These are phyloP conservation scores for Coregonus sp. DNA, from an alignment of 2,797 vertebrate species.

Conservation along the genomic window DNA sequence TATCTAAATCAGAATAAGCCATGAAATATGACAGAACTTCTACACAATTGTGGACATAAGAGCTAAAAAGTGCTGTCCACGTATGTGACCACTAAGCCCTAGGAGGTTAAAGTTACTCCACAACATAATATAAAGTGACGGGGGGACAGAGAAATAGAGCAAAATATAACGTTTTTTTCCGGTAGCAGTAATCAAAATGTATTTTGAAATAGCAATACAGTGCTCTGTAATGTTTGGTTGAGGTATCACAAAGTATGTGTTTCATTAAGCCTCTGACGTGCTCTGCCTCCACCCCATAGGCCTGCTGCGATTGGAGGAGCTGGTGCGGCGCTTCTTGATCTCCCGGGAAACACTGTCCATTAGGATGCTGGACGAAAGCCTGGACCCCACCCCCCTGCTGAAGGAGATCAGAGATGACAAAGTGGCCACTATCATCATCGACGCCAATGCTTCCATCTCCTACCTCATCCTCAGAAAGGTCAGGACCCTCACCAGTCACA, in stretches of 20 bases:
- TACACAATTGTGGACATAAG: too few species aligned
- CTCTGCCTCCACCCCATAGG: slow-evolving; percentile 71
- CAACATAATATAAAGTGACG: not conserved
- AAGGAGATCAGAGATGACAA: slow-evolving; percentile 96
- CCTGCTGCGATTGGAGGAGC: slow-evolving; percentile 88
- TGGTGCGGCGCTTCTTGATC: slow-evolving; percentile 91
- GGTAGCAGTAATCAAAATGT: not conserved
- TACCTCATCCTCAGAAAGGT: slow-evolving; percentile 75
- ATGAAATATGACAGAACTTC: too few species aligned
- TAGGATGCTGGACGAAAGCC: slow-evolving; percentile 88
- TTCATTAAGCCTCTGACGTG: not conserved
- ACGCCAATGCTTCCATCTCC: slow-evolving; percentile 88
- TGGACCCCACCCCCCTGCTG: slow-evolving; percentile 88
- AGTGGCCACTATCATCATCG: slow-evolving; percentile 92
- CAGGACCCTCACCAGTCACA: slow-evolving; percentile 25
- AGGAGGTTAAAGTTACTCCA: not conserved
- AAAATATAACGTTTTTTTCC: not conserved
- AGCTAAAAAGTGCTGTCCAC: too few species aligned
- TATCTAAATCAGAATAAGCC: too few species aligned
- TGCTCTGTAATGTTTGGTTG: not conserved
- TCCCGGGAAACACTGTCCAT: slow-evolving; percentile 90
- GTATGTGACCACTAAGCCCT: too few species aligned
- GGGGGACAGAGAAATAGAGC: not conserved
- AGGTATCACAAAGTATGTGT: not conserved
- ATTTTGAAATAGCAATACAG: not conserved